phyloP scores from a whole-genome alignment of 2,888 invertebrate genomes.

The Orthonychiurus folsomi region DNA sequence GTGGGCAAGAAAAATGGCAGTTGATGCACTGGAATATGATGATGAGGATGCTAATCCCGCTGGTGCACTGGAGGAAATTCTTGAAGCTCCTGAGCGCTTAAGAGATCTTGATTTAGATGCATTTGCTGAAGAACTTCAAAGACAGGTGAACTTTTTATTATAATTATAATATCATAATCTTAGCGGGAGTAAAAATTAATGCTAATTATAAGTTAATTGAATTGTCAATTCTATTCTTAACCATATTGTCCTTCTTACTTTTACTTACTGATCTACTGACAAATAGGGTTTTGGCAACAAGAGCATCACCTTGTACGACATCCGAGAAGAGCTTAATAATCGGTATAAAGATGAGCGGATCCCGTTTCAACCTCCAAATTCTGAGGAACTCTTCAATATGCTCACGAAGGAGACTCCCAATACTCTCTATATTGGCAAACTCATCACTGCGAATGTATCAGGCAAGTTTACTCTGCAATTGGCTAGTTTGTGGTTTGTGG shows the following conservation, averaged over 20 bases:
- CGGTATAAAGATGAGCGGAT: constrained; percentile 83
- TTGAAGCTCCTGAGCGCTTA: constrained; percentile 85
- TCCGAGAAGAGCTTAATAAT: constrained; percentile 86
- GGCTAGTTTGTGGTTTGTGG: neutral
- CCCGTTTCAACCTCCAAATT: constrained; percentile 64
- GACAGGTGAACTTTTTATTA: constrained; percentile 56
- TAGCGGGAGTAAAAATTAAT: neutral
- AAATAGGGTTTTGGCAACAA: constrained; percentile 67
- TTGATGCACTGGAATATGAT: constrained; percentile 96
- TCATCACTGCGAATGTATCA: constrained; percentile 70
- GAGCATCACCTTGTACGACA: constrained; percentile 92
- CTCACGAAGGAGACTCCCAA: constrained; percentile 93
- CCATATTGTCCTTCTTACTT: neutral
- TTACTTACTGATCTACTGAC: neutral
- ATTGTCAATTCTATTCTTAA: neutral
- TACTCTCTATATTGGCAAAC: constrained; percentile 81
- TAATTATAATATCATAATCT: neutral
- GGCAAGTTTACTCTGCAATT: constrained; percentile 33
- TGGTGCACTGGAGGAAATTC: constrained; percentile 91
- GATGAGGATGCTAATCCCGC: constrained; percentile 78
- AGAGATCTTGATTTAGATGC: constrained; percentile 96
- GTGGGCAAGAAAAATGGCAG: constrained; percentile 99
- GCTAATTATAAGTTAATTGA: neutral
- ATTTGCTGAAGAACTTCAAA: constrained; percentile 91
- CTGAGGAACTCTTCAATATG: constrained; percentile 87